Evolutionary conservation across 2,888 invertebrate genomes (phyloP), one percentile per base, ranked within the genome.

Genomic region (Arge pagana): DNA sequence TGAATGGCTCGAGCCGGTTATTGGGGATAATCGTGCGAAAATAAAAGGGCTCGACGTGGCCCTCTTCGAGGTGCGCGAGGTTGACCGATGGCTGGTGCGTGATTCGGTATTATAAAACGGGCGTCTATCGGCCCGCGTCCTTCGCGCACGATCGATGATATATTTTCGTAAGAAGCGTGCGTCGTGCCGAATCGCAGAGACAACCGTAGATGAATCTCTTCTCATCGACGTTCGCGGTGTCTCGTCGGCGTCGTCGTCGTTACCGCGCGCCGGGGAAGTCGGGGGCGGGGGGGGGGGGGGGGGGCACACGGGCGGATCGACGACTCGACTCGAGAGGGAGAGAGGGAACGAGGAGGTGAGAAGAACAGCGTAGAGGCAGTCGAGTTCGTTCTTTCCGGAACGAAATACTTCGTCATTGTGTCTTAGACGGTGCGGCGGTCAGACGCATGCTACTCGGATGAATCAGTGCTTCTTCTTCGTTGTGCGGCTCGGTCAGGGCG

Each of bases 381-480:
- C n/a, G n/a, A 35, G 33, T 23, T 30, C 33, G 45, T 45, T 45
- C 45, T 45, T 45, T 45, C 35, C 19, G 33, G 45, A n/a, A n/a
- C n/a, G 10, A 62, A 62, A 61, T 64, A 67, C 69, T 64, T 64
- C 61, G 67, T 66, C 66, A 67, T 64, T 69, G 67, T 68, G 56
- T 54, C 51, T 51, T 49, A 19, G 45, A 6, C 13, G 35, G 30
- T 26, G 51, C 41, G 31, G 50, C 30, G 50, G 53, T 58, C 45
- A 56, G 62, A 63, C 66, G 67, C 70, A 72, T 69, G 68, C 72
- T 70, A 68, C 66, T 63, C 62, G 67, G 71, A 74, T 74, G 73
- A 74, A 73, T 74, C 74, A 72, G 72, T 71, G 73, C 72, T 73
- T 65, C 72, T 73, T 65, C 72, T 71, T 72, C 70, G 45, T 23